Conservation (phyloP, 2,888 invertebrate species). For the Schizaphis graminum region DNA sequence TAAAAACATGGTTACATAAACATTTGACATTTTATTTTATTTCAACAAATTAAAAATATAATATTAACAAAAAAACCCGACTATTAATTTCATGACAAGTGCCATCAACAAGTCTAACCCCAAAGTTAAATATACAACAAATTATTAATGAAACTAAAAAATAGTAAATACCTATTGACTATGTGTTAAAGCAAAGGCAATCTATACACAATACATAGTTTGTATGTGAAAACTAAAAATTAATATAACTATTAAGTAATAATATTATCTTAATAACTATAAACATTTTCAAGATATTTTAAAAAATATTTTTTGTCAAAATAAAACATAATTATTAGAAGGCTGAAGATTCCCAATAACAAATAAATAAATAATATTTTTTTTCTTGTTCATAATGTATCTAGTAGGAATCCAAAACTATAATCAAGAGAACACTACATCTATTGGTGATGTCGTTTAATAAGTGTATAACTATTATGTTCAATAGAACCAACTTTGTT, state of each 20-base stretch:
- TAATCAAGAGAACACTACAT: not conserved
- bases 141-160: constrained; percentile 46
- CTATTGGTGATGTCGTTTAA: not conserved
- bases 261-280: constrained; percentile 18
- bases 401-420: not conserved
- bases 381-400: not conserved
- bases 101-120: constrained; percentile 59
- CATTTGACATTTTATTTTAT: constrained; percentile 41
- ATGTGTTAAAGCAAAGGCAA: constrained; percentile 44
- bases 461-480: too few species aligned
- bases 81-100: constrained; percentile 47
- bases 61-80: constrained; percentile 59
- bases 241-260: not conserved
- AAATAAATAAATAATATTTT: too few species aligned
- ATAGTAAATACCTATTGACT: constrained; percentile 60
- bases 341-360: not conserved
- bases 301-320: not conserved
- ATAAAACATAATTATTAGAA: constrained; percentile 30
- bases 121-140: constrained; percentile 50
- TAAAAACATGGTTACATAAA: constrained; percentile 48
- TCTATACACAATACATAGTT: constrained; percentile 25
- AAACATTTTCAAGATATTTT: not conserved
- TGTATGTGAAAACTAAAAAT: constrained; percentile 49
- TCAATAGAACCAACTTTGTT: too few species aligned
- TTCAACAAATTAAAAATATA: constrained; percentile 59